phyloP scores from a whole-genome alignment of 2,888 invertebrate species.

The Tipula lateralis region DNA sequence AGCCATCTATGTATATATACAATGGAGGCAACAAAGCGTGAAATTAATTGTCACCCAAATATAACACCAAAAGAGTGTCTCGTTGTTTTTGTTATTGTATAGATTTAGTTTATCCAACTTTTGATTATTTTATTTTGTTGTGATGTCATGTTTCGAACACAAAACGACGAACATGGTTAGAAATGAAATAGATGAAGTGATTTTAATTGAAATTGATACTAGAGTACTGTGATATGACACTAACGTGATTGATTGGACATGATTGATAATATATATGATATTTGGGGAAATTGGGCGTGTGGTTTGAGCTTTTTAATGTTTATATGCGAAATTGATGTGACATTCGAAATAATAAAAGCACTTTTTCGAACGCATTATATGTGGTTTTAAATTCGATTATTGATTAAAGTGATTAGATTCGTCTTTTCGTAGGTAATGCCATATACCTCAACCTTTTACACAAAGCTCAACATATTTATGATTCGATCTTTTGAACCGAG shows the following conservation, averaged over 20 bases:
- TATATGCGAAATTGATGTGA: not conserved
- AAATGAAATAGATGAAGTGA: conserved; percentile 7
- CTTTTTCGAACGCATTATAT: too few relatives aligned
- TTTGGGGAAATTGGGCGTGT: not conserved
- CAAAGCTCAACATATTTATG: too few relatives aligned
- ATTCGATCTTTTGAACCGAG: too few relatives aligned
- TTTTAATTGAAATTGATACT: conserved; percentile 1
- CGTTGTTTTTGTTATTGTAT: not conserved
- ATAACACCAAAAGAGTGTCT: not conserved
- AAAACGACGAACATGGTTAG: not conserved
- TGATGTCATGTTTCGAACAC: not conserved
- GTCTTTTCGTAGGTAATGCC: too few relatives aligned
- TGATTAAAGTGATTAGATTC: not conserved
- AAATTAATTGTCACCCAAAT: conserved; percentile 24
- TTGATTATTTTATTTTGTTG: not conserved
- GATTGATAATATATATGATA: not conserved
- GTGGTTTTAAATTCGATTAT: not conserved
- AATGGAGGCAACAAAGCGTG: not conserved
- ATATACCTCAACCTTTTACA: too few relatives aligned
- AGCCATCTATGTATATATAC: not conserved
- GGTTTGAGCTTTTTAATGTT: not conserved
- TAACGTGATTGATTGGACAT: not conserved
- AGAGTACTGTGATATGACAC: conserved; percentile 11
- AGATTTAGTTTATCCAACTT: not conserved
- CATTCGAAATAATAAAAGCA: not conserved